phyloP scores from a whole-genome alignment of 2,888 invertebrate species.

The Trichopria drosophilae region DNA sequence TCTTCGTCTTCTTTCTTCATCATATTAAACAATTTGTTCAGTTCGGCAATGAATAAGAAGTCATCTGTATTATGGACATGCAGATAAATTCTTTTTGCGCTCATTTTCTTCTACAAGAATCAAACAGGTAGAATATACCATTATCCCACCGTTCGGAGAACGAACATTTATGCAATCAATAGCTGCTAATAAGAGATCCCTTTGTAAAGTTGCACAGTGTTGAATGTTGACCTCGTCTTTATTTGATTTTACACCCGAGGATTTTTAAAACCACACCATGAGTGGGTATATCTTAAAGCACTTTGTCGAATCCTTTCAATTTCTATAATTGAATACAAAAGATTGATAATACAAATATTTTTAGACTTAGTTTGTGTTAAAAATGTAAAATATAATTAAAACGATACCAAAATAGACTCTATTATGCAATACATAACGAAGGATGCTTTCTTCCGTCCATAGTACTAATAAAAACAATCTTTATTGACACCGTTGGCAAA shows the following conservation, averaged over 20 bases:
- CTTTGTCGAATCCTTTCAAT: slow-evolving; percentile 91
- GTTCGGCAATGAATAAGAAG: slow-evolving; percentile 97
- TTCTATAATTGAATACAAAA: slow-evolving; percentile 59
- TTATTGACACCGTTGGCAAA: slow-evolving; percentile 95
- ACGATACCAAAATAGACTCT: too few relatives aligned
- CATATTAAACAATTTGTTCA: slow-evolving; percentile 92
- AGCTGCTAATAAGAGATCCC: slow-evolving; percentile 90
- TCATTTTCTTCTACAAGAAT: slow-evolving; percentile 94
- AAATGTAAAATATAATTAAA: too few relatives aligned
- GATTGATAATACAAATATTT: slow-evolving; percentile 6
- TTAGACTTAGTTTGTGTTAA: too few relatives aligned
- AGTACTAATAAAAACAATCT: slow-evolving; percentile 84
- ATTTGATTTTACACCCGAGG: slow-evolving; percentile 90
- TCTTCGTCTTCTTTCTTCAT: slow-evolving; percentile 59
- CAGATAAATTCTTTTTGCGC: slow-evolving; percentile 93
- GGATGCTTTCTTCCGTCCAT: slow-evolving; percentile 89
- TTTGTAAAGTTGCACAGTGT: slow-evolving; percentile 88
- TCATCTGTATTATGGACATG: slow-evolving; percentile 99
- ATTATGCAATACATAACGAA: slow-evolving; percentile 61
- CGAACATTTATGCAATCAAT: slow-evolving; percentile 94
- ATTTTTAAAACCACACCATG: slow-evolving; percentile 97
- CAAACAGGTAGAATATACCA: slow-evolving; percentile 99
- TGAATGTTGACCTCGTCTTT: slow-evolving; percentile 90
- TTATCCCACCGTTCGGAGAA: slow-evolving; percentile 87
- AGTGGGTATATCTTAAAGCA: slow-evolving; percentile 96